Conservation (phyloP, 2,888 invertebrate species). For the Drosophila algonquin region DNA sequence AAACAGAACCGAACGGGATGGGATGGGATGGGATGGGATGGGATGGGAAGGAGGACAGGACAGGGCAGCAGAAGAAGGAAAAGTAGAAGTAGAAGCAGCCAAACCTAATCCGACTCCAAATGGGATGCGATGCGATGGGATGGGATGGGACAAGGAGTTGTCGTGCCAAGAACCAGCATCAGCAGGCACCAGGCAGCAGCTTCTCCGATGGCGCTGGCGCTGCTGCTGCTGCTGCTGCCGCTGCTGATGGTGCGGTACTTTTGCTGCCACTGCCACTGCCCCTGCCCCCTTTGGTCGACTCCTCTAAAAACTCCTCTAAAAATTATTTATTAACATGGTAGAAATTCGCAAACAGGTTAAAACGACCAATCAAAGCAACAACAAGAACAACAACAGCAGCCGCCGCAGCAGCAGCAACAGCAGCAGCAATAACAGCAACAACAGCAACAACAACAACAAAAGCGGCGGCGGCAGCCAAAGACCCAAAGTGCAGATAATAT, state of each 20-base stretch:
- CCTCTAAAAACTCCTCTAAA: slow-evolving; percentile 74
- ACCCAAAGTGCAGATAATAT: slow-evolving; percentile 76
- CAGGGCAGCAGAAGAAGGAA: slow-evolving; percentile 21
- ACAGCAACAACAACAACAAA: slow-evolving; percentile 41
- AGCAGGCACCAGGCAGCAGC: slow-evolving; percentile 7
- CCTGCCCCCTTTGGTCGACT: slow-evolving; percentile 21
- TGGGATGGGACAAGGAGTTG: slow-evolving; percentile 33
- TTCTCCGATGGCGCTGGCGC: slow-evolving; percentile 34
- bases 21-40: background rate
- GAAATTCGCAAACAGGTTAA: slow-evolving; percentile 83
- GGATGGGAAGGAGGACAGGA: background rate
- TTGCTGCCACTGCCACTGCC: slow-evolving; percentile 32
- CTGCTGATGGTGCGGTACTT: slow-evolving; percentile 46
- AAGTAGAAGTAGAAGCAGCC: slow-evolving; percentile 29
- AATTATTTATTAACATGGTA: slow-evolving; percentile 83
- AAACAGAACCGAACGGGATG: slow-evolving; percentile 11
- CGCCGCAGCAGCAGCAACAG: slow-evolving; percentile 8
- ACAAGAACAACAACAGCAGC: slow-evolving; percentile 45
- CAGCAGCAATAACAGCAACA: slow-evolving; percentile 27
- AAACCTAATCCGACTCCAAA: slow-evolving; percentile 50
- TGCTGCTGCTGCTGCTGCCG: slow-evolving; percentile 31
- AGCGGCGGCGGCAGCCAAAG: slow-evolving; percentile 70
- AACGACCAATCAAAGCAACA: slow-evolving; percentile 77
- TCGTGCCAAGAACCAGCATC: slow-evolving; percentile 44
- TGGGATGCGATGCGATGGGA: slow-evolving; percentile 29